Evolutionary conservation across 2,888 invertebrate genomes (phyloP), one percentile per base, ranked within the genome.

Genomic region (Parnassius mnemosyne): DNA sequence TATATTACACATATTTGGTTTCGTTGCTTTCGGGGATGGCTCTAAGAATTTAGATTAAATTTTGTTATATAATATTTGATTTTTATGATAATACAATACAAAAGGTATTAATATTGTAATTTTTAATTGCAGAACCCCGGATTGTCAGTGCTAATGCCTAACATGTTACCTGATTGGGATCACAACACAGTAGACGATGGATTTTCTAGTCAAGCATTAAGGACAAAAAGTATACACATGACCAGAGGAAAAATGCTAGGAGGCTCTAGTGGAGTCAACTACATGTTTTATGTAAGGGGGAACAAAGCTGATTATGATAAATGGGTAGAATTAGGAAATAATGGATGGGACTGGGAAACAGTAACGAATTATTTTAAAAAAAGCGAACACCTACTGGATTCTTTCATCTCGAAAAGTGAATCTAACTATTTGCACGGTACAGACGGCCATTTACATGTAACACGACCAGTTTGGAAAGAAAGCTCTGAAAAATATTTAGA

Each of bases 271-370:
- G 34, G 34, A 34, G 7, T 34, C 7, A 34, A 34, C 34, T 34
- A 34, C 34, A 34, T 34, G 34, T 34, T 34, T 34, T 34, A 34
- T 7, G 34, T 34, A 34, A 34, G 34, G 7, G 34, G 34, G 7
- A 34, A 34, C 34, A 34, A 34, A 34, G 34, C 34, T 7, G 34
- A 34, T 34, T 34, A 34, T 34, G 34, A 34, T 34, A 34, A 34
- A 1, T 97, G 97, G 97, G 93, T 92, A n/a, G 86, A 81, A 9
- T 72, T 92, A 58, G 96, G 94, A 0, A 94, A 94, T 42, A 42
- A 59, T 10, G 81, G 81, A 0, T 83, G 83, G 83, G 69, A 74
- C 49, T 83, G 79, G 78, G 57, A 75, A 0, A 75, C 76, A 3
- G 77, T 80, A 1, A 66, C 67, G 0, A 54, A 68, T 25, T 84